Base-by-base conservation (phyloP, 2,888 invertebrate genomes). In the Chalcis sispes region DNA sequence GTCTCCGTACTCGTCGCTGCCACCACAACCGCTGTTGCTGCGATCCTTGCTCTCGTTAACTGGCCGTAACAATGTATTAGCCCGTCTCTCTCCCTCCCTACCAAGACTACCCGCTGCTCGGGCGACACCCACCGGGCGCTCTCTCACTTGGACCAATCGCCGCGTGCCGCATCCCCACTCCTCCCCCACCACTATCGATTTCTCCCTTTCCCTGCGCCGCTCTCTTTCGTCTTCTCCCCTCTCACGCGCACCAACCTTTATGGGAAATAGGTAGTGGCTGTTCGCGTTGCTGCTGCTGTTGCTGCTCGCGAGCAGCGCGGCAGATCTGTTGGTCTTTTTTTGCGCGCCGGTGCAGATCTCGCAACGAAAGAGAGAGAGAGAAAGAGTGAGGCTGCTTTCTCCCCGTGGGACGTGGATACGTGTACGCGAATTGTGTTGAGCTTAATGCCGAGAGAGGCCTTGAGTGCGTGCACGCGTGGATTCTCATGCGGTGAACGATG, bases 41-140 rank as follows among this genome's bases (percentile, higher is more conserved):
- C 46, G 69, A 69, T 73, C 61, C 52, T 81, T 82, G 84, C 81
- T 83, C 82, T 83, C 82, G 86, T 86, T 85, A 85, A 85, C 81
- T 81, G 69, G 84, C 84, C 82, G 84, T 84, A 85, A 85, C 84
- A 84, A 84, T 85, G 81, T 82, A 75, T 72, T 72, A 80, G 80
- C 83, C 59, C 59, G n/a, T 8, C 36, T 20, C 59, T n/a, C 1
- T 18, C 32, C 36, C 58, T 3, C n/a, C 27, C 20, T 46, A 27
- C 42, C 40, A n/a, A 61, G 23, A 32, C 18, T 40, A 10, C 5
- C 50, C 73, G 23, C 59, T 27, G 46, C 59, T 32, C n/a, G 32
- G 29, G 58, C 50, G 29, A 46, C 70, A 40, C 64, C 70, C 69
- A 70, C 48, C 10, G 27, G 2, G 27, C 25, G 18, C 4, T 32